Evolutionary conservation across 2,888 invertebrate genomes (phyloP).

Genomic region (Aleiodes leptofemur): DNA sequence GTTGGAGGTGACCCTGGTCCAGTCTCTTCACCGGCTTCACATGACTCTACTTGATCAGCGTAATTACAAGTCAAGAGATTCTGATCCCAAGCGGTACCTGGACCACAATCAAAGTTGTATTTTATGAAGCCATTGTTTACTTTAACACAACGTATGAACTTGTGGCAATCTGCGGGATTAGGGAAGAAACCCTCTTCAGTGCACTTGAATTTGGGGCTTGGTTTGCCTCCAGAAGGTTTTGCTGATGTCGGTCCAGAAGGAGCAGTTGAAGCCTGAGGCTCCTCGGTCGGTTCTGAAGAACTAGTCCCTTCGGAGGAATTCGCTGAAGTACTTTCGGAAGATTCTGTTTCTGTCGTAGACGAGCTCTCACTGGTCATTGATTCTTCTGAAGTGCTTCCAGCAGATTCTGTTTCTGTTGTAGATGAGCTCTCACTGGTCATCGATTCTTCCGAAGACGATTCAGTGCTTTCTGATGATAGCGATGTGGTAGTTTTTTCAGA

Average conservation of each 20-base stretch:
- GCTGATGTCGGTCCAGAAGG: background rate
- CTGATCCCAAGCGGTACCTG: constrained; percentile 88
- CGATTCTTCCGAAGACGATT: constrained; percentile 17
- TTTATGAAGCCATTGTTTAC: constrained; percentile 79
- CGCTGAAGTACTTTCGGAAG: constrained; percentile 6
- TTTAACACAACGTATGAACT: constrained; percentile 86
- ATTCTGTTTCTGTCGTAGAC: constrained; percentile 4
- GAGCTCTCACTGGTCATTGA: background rate
- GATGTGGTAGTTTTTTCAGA: background rate
- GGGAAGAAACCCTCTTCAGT: constrained; percentile 84
- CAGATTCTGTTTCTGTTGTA: constrained; percentile 11
- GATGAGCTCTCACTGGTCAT: background rate
- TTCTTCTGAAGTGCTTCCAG: constrained; percentile 6
- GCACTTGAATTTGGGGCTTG: constrained; percentile 71
- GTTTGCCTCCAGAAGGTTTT: constrained; percentile 8
- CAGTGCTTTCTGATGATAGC: background rate
- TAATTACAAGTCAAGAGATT: constrained; percentile 84
- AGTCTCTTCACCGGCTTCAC: constrained; percentile 50
- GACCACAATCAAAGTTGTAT: constrained; percentile 84
- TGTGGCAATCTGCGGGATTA: constrained; percentile 82
- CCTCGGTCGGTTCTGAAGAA: background rate
- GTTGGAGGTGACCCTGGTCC: constrained; percentile 7
- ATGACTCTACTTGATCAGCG: constrained; percentile 63
- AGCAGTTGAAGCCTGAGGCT: constrained; percentile 7
- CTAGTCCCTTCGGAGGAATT: constrained; percentile 1